These are phyloP conservation scores for Drosophila vallismaia DNA, from an alignment of 2,888 invertebrate genomes.

Conservation along the genomic window DNA sequence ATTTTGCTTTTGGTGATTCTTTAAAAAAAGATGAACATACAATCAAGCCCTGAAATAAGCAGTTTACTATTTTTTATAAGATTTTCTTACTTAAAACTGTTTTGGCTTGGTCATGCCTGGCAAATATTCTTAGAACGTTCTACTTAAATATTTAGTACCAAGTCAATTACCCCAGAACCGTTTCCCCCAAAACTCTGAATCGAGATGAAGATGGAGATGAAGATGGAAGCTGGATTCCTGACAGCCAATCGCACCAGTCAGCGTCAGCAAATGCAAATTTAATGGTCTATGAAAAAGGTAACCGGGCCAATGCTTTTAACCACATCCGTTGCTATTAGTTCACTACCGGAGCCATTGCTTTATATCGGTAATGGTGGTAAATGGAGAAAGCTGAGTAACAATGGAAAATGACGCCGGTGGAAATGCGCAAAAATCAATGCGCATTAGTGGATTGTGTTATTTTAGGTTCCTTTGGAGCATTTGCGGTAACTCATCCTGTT, in stretches of 20 bases:
- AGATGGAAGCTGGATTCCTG: constrained; percentile 11
- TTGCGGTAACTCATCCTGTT: neutral
- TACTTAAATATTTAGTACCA: constrained; percentile 53
- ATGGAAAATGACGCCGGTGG: constrained; percentile 67
- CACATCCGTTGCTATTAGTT: constrained; percentile 78
- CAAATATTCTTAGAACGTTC: constrained; percentile 4
- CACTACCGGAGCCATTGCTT: constrained; percentile 41
- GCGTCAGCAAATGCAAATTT: constrained; percentile 75
- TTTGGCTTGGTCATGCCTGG: neutral
- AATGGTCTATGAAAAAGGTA: constrained; percentile 78
- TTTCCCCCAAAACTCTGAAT: constrained; percentile 6
- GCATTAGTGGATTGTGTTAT: constrained; percentile 72
- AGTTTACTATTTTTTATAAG: neutral
- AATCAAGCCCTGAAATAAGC: neutral
- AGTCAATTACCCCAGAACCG: constrained; percentile 11
- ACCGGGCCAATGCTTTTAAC: constrained; percentile 77
- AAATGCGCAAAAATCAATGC: constrained; percentile 75
- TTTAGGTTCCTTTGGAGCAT: constrained; percentile 56
- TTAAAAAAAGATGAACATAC: no score
- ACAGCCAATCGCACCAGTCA: constrained; percentile 70
- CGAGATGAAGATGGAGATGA: constrained; percentile 24
- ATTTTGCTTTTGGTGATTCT: no score
- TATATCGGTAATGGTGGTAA: constrained; percentile 27
- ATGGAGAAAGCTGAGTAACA: constrained; percentile 45
- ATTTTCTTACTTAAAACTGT: neutral